Evolutionary conservation across 2,888 invertebrate species (phyloP), one percentile per base, ranked within the genome.

Genomic region (Eupelmus urozonus): DNA sequence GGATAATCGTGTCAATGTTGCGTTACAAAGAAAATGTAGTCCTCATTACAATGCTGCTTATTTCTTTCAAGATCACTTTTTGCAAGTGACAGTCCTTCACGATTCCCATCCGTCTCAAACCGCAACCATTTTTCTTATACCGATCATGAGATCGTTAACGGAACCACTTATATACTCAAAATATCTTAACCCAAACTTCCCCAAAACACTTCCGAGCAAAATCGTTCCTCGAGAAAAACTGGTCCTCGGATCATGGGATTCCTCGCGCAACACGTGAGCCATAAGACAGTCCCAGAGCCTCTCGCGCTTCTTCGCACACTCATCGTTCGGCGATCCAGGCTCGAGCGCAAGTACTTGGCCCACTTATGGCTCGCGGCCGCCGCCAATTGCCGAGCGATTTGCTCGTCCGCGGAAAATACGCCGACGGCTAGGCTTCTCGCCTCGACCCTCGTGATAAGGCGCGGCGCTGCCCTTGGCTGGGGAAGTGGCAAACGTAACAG

Each of bases 311-410:
- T 53, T 20, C 53, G 81, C 80, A 84, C 84, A 86, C 85, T 87
- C 87, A 86, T 85, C 86, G 85, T 80, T 84, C 82, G 83, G 83
- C 85, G 81, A 84, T 87, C 84, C 82, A 78, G 63, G 13, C 34
- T 40, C 18, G 57, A 27, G 72, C 80, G 79, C 81, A 80, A 88
- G 87, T 88, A 88, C 89, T 89, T 89, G 89, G 89, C 89, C 88
- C 88, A 88, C 85, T 87, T 88, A 79, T 27, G 81, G 80, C 81
- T 34, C 80, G 81, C 40, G 80, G 81, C 51, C 57, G 81, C 51
- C 57, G 45, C 27, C 34, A 34, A 34, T n/a, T n/a, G n/a, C n/a
- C n/a, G n/a, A n/a, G n/a, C n/a, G n/a, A n/a, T 34, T 34, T 34
- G 34, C 34, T 34, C 34, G 20, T 45, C 2, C 45, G 16, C 45